Base-by-base conservation (phyloP, 1,140 invertebrate genomes). In the Sycobia sp. region DNA sequence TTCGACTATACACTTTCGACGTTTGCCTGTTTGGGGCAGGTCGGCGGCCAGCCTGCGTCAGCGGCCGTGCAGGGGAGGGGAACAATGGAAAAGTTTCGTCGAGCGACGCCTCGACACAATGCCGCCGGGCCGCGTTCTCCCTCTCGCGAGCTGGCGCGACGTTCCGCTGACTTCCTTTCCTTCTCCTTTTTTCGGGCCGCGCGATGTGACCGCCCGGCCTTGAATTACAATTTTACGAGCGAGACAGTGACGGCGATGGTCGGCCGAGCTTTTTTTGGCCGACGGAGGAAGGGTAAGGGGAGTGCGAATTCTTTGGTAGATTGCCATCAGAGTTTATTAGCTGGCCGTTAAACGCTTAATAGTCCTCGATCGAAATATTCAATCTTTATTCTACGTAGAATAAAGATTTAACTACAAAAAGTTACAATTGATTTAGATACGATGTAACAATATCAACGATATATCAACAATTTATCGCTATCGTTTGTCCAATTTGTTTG, bases 1-100 rank as follows among this genome's bases (percentile, higher is more conserved):
- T n/a, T n/a, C n/a, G n/a, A n/a, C n/a, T n/a, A n/a, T n/a, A n/a
- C n/a, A n/a, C n/a, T n/a, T n/a, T n/a, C n/a, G n/a, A n/a, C n/a
- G n/a, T n/a, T n/a, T n/a, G 70, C 32, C 66, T 71, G 77, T 78
- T 79, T 81, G 75, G 76, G 76, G 73, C 78, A 80, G 78, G 77
- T 81, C 76, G 68, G 39, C 68, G 68, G 39, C 50, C n/a, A n/a
- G n/a, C n/a, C n/a, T n/a, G n/a, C n/a, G n/a, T 47, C 60, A 39
- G 41, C 3, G 25, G 9, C 10, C 1, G n/a, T 7, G 0, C 2
- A 27, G 0, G 22, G 25, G 27, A 49, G 23, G 13, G 47, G 7
- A 16, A 66, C 57, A 56, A 54, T 53, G 27, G n/a, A 3, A 53
- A 54, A 51, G 60, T 51, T 27, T 58, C 34, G 51, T 56, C 44